These are phyloP conservation scores for Beris chalybata DNA, from an alignment of 2,888 invertebrate genomes.

Conservation along the genomic window DNA sequence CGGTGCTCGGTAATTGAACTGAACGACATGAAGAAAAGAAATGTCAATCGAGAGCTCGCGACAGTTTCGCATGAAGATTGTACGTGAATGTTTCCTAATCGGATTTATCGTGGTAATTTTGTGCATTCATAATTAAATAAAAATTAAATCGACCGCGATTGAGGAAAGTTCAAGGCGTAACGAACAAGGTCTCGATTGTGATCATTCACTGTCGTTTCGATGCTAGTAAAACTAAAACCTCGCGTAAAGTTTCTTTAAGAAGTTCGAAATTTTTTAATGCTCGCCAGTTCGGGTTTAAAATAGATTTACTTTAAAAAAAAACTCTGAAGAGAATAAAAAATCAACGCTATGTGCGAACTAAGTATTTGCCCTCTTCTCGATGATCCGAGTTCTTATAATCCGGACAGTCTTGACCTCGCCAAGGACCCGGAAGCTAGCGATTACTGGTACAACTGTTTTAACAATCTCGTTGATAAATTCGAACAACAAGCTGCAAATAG, in stretches of 20 bases:
- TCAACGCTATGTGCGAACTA: constrained; percentile 51
- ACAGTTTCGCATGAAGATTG: not conserved
- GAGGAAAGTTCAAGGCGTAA: constrained; percentile 8
- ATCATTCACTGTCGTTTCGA: not conserved
- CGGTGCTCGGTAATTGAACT: too few relatives aligned
- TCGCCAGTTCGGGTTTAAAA: too few relatives aligned
- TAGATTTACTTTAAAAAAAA: not conserved
- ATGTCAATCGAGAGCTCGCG: too few relatives aligned
- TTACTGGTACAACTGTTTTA: constrained; percentile 93
- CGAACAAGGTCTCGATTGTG: not conserved
- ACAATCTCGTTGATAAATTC: constrained; percentile 82
- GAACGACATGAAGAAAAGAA: too few relatives aligned
- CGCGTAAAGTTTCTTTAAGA: not conserved
- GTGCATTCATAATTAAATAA: constrained; percentile 16
- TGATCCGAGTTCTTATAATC: constrained; percentile 78
- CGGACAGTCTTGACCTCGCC: constrained; percentile 89
- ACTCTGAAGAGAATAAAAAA: not conserved
- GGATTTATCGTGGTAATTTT: not conserved
- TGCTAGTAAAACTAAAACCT: not conserved
- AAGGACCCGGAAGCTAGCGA: constrained; percentile 81
- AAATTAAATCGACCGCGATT: not conserved
- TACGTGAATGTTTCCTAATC: constrained; percentile 1
- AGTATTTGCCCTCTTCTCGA: constrained; percentile 75
- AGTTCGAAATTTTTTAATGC: not conserved
- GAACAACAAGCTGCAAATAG: constrained; percentile 79